Evolutionary conservation across 2,888 invertebrate genomes (phyloP), one percentile per base, ranked within the genome.

Genomic region (Apoda limacodes): DNA sequence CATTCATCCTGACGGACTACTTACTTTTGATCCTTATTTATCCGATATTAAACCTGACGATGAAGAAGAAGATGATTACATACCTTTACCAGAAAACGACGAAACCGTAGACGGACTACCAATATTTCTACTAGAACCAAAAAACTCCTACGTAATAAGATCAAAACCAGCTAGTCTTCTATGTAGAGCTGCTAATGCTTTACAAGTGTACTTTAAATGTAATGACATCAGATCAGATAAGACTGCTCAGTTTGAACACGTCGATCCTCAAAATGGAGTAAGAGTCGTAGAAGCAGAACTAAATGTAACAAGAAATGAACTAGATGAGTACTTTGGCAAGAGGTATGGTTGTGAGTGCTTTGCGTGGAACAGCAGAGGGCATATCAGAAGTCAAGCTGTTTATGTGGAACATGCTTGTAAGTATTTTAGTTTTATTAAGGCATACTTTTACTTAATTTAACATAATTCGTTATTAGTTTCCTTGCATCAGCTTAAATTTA

Each of bases 151-250:
- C 70, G 94, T 96, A 38, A 87, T 95, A 22, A 90, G 93, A 59
- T 93, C 89, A 53, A 90, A 93, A 49, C 93, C 97, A 17, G 95
- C 95, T 1, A 87, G 87, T 2, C 76, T 98, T 17, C 85, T 88
- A 29, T 98, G 98, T 60, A 87, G 90, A 50, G 97, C 95, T 1
- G 90, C 93, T 4, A 92, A 95, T 66, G 94, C 96, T 11, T 82
- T 95, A n/a, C 87, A 92, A 66, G 87, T 85, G 7, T 75, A 62
- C 58, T 94, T 94, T 74, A 86, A 88, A 54, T 95, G 95, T 67
- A 93, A 93, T 60, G 88, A 87, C 27, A 81, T 82, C 1, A 72
- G 74, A 37, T 59, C 59, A 2, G 83, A 83, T 32, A 74, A 65
- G 33, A 85, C 87, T 28, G 82, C 83, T 22, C 86, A 87, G 43